Base-by-base conservation (phyloP, 2,888 invertebrate species). In the Tipula unca region DNA sequence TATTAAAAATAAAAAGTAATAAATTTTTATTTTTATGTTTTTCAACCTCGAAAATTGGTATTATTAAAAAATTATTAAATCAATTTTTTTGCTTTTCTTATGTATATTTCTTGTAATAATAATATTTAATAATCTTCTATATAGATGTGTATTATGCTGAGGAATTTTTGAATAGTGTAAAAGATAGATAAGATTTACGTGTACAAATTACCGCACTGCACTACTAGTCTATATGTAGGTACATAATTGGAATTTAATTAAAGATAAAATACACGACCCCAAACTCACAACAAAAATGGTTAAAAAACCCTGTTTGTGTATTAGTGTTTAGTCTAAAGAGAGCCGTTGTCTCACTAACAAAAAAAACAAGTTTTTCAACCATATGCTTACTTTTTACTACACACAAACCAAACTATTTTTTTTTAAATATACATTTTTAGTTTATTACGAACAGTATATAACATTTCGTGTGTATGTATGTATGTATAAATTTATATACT, bases 21-120 rank as follows among this genome's bases (percentile, higher is more conserved):
- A 32, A 32, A 35, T 83, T 83, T 83, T 83, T 83, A 83, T 83
- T 83, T 32, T 83, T 83, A 32, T 83, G 29, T 83, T 32, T 32
- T 35, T 83, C 83, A 83, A 83, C 83, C 35, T 83, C 83, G 32
- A 29, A 83, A 83, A 83, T 83, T 83, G 83, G 83, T 83, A 83
- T 83, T 83, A 83, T 83, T 83, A 83, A 83, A 83, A 83, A 83
- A 83, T 83, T 83, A 83, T 83, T 83, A 83, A 83, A 32, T 83
- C 35, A 83, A 32, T 83, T 32, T 83, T 69, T 32, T 83, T 83
- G 1, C 17, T 83, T 29, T 83, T 32, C 29, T 83, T 83, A 83
- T 83, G 32, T 32, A 83, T 83, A 14, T 83, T 17, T 83, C n/a
- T 17, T 29, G 35, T 83, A 83, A n/a, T 83, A 83, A 83, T 83